phyloP scores from a whole-genome alignment of 2,113 vertebrate genomes.

The Gymnorhina tibicen region DNA sequence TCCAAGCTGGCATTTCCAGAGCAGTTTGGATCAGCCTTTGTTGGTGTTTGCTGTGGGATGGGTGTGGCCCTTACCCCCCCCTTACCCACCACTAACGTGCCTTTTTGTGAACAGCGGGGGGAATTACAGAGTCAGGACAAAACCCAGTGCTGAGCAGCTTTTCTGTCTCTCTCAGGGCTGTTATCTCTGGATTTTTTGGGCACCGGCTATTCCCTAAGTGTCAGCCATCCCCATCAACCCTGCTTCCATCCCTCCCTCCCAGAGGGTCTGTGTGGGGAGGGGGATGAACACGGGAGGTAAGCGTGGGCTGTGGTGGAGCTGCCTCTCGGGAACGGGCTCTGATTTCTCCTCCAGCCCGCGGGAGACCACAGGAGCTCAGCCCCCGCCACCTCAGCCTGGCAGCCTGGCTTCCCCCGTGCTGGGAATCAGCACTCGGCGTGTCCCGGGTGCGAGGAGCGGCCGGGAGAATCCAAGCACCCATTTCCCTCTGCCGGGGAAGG shows the following conservation, averaged over 20 bases:
- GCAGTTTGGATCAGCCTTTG: not conserved
- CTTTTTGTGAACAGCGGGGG: not conserved
- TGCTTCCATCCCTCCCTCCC: not conserved
- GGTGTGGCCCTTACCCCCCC: not conserved
- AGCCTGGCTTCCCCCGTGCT: rapidly evolving
- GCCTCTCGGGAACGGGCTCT: not conserved
- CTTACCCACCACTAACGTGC: not conserved
- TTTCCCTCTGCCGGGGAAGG: not conserved
- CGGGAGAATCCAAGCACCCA: not conserved
- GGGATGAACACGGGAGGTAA: not conserved
- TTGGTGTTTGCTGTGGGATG: not conserved
- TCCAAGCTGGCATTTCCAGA: not conserved
- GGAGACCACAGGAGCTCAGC: not conserved
- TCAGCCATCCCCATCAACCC: not conserved
- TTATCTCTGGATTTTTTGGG: not conserved
- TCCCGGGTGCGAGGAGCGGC: not conserved
- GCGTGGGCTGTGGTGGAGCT: rapidly evolving
- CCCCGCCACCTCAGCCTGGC: not conserved
- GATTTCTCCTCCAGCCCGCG: not conserved
- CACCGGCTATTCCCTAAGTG: not conserved
- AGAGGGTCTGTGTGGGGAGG: rapidly evolving
- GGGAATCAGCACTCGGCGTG: rapidly evolving
- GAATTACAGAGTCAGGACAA: not conserved
- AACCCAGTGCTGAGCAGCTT: not conserved
- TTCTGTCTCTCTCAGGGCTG: not conserved